Percentiles rank a stretch among this genome's conserved stretches.
Conservation (phyloP, 92 coral and sea anemone genomes). For the Ricordea florida region DNA sequence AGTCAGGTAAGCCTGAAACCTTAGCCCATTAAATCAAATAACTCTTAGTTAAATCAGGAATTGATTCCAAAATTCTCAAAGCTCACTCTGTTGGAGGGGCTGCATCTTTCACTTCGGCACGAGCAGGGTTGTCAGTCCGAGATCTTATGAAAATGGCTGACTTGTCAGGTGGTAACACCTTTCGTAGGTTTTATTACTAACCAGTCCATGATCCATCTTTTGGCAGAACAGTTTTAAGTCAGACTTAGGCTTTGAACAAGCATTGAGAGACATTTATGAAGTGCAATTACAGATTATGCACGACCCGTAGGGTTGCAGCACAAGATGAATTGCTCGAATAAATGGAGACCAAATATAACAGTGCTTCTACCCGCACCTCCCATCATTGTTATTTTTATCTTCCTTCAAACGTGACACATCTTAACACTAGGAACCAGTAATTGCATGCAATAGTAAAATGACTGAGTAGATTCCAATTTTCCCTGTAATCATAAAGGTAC, state of each 20-base stretch:
- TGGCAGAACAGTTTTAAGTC: constrained; percentile 39
- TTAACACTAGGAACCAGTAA: no score
- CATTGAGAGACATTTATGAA: constrained; percentile 60
- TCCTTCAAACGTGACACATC: no score
- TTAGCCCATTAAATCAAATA: not conserved
- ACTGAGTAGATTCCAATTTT: no score
- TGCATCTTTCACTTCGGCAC: constrained; percentile 33
- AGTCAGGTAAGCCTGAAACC: not conserved
- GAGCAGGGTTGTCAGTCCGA: constrained; percentile 31
- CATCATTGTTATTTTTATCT: not conserved
- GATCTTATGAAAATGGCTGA: constrained; percentile 41
- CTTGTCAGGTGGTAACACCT: constrained; percentile 51
- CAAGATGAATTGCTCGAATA: constrained; percentile 52
- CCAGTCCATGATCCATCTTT: constrained; percentile 33
- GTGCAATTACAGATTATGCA: constrained; percentile 63
- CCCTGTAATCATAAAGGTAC: no score
- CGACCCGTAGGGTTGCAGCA: constrained; percentile 63
- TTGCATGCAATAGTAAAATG: no score
- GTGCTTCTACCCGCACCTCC: constrained; percentile 24
- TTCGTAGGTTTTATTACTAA: constrained; percentile 38
- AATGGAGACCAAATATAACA: constrained; percentile 59
- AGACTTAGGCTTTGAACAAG: constrained; percentile 42
- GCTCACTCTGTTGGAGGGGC: constrained; percentile 63
- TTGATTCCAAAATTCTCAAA: constrained; percentile 24
- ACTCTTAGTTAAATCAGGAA: not conserved